phyloP scores from a whole-genome alignment of 1,140 invertebrate genomes.

The Drosophila pandora region DNA sequence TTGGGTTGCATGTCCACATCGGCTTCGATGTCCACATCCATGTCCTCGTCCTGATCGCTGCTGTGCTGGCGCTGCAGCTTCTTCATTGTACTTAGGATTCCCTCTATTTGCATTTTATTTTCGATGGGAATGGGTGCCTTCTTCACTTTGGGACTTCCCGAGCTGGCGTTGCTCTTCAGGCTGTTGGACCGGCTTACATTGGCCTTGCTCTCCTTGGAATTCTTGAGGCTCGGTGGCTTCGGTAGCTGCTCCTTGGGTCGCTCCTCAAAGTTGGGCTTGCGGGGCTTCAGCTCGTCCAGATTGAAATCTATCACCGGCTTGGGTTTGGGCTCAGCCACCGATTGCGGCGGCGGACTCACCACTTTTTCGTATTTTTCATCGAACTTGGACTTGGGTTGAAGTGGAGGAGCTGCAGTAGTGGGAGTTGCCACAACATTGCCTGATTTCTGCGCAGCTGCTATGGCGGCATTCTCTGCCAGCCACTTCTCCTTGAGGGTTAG shows the following conservation, averaged over 20 bases:
- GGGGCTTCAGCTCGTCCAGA: constrained; percentile 63
- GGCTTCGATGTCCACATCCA: constrained; percentile 48
- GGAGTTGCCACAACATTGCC: background rate
- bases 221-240: constrained; percentile 37
- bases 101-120: constrained; percentile 68
- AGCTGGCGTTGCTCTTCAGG: constrained; percentile 58
- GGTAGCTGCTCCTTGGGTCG: constrained; percentile 57
- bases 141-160: constrained; percentile 37
- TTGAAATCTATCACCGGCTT: constrained; percentile 70
- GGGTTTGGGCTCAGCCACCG: constrained; percentile 33
- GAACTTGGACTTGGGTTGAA: constrained; percentile 65
- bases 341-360: constrained; percentile 17
- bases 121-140: constrained; percentile 36
- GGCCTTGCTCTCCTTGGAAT: constrained; percentile 49
- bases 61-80: constrained; percentile 53
- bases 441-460: constrained; percentile 45
- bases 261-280: constrained; percentile 71
- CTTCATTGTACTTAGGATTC: constrained; percentile 60
- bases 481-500: constrained; percentile 82
- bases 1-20: constrained; percentile 35
- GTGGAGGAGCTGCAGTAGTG: background rate
- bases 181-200: constrained; percentile 70
- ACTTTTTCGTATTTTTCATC: constrained; percentile 71
- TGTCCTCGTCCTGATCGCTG: constrained; percentile 47
- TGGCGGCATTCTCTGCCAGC: constrained; percentile 75